Percentiles rank a stretch among this genome's conserved stretches.
These are phyloP conservation scores for Myrmecobius fasciatus DNA, from an alignment of 2,113 vertebrate species.

Conservation along the genomic window DNA sequence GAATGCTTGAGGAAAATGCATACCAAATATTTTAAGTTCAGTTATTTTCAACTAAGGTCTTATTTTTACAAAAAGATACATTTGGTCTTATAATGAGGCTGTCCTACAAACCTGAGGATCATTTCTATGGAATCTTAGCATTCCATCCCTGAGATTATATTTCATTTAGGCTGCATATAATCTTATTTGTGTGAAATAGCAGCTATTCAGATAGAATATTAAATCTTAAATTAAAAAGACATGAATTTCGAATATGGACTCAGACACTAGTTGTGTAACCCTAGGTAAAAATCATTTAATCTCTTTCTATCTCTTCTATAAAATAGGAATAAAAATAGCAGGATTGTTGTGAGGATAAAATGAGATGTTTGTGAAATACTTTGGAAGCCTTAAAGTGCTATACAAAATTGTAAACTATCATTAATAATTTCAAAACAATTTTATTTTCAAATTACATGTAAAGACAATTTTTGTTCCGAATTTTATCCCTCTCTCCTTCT, in stretches of 20 bases:
- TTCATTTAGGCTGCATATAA: not conserved
- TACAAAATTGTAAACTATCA: not conserved
- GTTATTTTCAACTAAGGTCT: slow-evolving; percentile 39
- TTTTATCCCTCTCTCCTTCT: no score
- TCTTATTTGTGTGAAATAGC: not conserved
- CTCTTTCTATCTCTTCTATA: not conserved
- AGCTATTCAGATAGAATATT: not conserved
- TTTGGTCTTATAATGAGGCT: not conserved
- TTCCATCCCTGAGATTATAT: not conserved
- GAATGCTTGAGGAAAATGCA: not conserved
- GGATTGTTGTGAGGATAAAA: not conserved
- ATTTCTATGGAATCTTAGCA: not conserved
- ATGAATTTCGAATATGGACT: not conserved
- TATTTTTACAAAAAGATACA: not conserved
- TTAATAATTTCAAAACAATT: not conserved
- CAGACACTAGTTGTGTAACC: not conserved
- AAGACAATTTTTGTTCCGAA: no score
- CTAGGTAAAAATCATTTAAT: not conserved
- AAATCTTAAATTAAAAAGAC: not conserved
- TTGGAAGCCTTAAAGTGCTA: not conserved
- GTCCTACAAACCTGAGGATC: not conserved
- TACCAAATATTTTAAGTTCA: slow-evolving; percentile 11
- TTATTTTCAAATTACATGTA: not conserved
- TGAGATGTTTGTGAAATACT: not conserved
- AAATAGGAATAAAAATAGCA: not conserved